Conservation (phyloP, 2,113 vertebrate genomes). For the Strigops habroptila region DNA sequence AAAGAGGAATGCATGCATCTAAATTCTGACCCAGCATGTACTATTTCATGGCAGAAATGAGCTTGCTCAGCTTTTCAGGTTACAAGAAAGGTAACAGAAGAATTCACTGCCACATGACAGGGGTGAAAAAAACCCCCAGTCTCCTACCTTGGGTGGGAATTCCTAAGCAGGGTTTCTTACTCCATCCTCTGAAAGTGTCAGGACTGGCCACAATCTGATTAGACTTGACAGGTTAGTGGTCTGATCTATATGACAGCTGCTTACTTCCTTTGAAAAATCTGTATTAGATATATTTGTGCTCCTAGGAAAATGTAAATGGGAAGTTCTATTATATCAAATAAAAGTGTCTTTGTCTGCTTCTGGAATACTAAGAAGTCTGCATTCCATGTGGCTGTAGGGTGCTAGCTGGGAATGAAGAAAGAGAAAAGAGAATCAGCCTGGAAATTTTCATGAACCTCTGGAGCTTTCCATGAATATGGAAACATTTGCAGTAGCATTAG, state of each 20-base stretch:
- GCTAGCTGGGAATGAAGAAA: neutral
- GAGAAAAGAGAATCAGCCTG: neutral
- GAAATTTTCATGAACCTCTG: neutral
- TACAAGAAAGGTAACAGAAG: neutral
- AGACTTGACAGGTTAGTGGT: neutral
- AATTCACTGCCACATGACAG: neutral
- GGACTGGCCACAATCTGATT: neutral
- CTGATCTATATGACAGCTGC: neutral
- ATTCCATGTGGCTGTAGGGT: neutral
- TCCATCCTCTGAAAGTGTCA: neutral
- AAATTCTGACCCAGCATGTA: neutral
- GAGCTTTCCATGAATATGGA: neutral
- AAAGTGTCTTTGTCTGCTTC: neutral
- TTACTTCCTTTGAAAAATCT: neutral
- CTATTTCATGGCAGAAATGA: neutral
- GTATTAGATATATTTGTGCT: neutral
- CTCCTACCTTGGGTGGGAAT: neutral
- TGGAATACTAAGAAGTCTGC: neutral
- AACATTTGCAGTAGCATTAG: neutral
- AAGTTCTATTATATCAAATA: neutral
- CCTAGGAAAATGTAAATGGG: neutral
- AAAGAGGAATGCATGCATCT: neutral
- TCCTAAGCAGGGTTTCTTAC: neutral
- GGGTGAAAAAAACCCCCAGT: neutral
- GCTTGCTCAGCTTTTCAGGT: neutral